Base-by-base conservation (phyloP, 35 echinoderm and acorn worm species). In the Chiridota heheva region DNA sequence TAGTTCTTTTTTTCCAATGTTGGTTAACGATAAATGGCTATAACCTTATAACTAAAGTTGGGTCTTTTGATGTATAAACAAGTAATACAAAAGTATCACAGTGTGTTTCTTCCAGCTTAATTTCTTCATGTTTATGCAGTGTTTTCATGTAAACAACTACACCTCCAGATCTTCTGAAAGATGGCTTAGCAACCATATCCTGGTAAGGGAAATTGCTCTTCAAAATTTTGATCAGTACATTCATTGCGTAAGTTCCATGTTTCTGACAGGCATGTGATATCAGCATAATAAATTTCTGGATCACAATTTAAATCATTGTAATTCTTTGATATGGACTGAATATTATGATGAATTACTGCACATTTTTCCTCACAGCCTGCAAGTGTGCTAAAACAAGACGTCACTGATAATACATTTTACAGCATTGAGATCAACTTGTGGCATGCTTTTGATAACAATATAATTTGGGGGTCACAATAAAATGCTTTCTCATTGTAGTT, bases 61-160 rank as follows among this genome's bases (percentile, higher is more conserved):
- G 62, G 62, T 58, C n/a, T n/a, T n/a, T 58, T 4, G 2, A 18
- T 22, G 2, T 58, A 2, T 66, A 35, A 6, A 66, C 33, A 3
- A 33, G 62, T 66, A 66, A 66, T 66, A 35, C 3, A 33, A 66
- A 66, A 36, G 37, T 17, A 66, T 66, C 62, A 66, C 62, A 66
- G 62, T 33, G 37, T 28, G 62, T 66, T 66, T 13, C 27, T 66
- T 66, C 27, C 37, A 31, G 30, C 37, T 26, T 26, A 33, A 66
- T 7, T 5, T 33, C 33, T 33, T 66, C 62, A 66, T 1, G 37
- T 66, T 26, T 66, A 18, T 33, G 4, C 30, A 33, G 3, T 33
- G 16, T 36, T 66, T 66, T 66, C 1, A 66, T 66, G 62, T 66
- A 66, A 66, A 66, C 25, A 66, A 35, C 62, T n/a, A n/a, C n/a